These are phyloP conservation scores for Pseudanteris insignis DNA, from an alignment of 2,888 invertebrate genomes.

Conservation along the genomic window DNA sequence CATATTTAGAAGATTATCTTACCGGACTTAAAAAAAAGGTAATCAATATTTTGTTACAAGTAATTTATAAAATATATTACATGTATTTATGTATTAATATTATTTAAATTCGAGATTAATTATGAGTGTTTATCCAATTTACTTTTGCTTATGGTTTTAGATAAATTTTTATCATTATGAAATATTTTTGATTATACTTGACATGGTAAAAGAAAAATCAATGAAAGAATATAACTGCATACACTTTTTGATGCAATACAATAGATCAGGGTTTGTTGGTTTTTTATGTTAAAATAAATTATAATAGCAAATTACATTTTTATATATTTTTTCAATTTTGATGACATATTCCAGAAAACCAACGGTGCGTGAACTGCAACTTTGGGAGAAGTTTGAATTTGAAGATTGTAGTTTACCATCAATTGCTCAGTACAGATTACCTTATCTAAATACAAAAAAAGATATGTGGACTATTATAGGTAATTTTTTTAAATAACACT, in stretches of 20 bases:
- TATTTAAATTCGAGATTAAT: not conserved
- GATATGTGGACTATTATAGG: conserved; percentile 67
- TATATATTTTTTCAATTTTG: not conserved
- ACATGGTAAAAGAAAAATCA: conserved; percentile 55
- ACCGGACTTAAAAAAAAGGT: conserved; percentile 18
- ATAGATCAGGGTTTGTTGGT: conserved; percentile 49
- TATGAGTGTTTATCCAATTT: not conserved
- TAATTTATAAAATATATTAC: too few relatives aligned
- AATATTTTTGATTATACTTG: conserved; percentile 67
- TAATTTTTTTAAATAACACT: conserved; percentile 33
- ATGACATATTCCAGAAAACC: conserved; percentile 58
- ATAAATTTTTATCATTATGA: conserved; percentile 70
- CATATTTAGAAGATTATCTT: conserved; percentile 51
- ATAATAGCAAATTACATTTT: not conserved
- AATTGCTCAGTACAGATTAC: conserved; percentile 68
- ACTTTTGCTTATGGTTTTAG: conserved; percentile 57
- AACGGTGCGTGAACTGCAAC: conserved; percentile 65
- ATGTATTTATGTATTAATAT: too few relatives aligned
- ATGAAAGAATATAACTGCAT: conserved; percentile 52
- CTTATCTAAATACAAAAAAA: conserved; percentile 63
- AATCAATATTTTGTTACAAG: too few relatives aligned
- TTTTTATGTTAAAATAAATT: not conserved
- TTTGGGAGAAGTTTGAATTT: conserved; percentile 66
- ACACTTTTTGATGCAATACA: conserved; percentile 57
- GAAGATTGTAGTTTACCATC: conserved; percentile 65